Evolutionary conservation across 2,797 vertebrate species (phyloP).

Genomic region (Sebastes wilsoni): DNA sequence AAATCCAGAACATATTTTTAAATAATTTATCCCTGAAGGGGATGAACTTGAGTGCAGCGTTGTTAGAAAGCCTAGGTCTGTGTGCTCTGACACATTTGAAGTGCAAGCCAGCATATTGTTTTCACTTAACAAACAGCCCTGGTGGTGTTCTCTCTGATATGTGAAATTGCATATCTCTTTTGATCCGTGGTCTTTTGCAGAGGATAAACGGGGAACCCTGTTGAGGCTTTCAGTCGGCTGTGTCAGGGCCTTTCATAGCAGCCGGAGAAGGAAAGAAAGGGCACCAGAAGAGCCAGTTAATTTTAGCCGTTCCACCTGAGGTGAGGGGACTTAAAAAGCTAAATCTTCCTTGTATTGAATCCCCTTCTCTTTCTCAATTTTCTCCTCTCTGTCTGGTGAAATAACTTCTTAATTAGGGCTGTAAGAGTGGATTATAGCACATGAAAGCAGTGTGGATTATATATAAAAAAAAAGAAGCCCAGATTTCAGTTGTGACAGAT

Average conservation of each 20-base stretch:
- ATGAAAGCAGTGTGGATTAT: constrained; percentile 50
- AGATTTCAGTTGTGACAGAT: constrained; percentile 65
- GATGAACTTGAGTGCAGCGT: background rate
- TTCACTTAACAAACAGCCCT: constrained; percentile 50
- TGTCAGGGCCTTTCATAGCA: constrained; percentile 38
- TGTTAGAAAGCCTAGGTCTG: constrained; percentile 14
- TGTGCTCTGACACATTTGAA: constrained; percentile 42
- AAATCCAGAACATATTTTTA: background rate
- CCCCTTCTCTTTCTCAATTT: background rate
- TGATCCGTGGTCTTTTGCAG: constrained; percentile 47
- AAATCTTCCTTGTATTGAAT: background rate
- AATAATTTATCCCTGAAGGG: constrained; percentile 2
- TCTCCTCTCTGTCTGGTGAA: constrained; percentile 7
- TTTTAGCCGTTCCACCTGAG: constrained; percentile 40
- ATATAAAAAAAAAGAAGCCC: background rate
- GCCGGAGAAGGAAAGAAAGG: constrained; percentile 15
- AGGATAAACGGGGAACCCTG: constrained; percentile 38
- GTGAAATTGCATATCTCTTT: constrained; percentile 60
- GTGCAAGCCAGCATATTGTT: constrained; percentile 53
- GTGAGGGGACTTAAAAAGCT: constrained; percentile 20
- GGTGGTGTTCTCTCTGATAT: constrained; percentile 57
- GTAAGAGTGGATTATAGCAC: constrained; percentile 49
- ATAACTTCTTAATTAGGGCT: constrained; percentile 51
- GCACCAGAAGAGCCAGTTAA: constrained; percentile 18
- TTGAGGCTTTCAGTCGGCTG: constrained; percentile 23